These are phyloP conservation scores for Theristus sp. DNA, from an alignment of 2,888 invertebrate genomes.

Conservation along the genomic window DNA sequence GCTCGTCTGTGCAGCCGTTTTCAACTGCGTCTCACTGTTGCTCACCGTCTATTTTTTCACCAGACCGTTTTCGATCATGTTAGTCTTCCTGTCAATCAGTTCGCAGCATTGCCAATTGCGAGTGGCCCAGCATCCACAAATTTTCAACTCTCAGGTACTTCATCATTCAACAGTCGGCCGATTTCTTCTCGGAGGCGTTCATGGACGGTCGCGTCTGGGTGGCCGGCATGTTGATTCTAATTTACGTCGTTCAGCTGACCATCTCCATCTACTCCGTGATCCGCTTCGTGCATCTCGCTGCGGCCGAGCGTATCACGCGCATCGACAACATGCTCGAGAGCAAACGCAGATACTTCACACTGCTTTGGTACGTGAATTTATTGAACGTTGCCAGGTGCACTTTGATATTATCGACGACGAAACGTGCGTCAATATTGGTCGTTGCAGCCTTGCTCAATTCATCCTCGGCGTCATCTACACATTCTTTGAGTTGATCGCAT, in stretches of 20 bases:
- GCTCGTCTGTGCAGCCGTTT: neutral
- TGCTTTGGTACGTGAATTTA: neutral
- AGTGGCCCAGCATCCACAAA: too few relatives aligned
- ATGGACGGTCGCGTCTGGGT: neutral
- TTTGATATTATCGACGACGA: too few relatives aligned
- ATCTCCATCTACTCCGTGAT: neutral
- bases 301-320: neutral
- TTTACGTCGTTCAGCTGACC: neutral
- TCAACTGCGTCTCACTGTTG: conserved; percentile 2
- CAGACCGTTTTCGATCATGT: conserved; percentile 1
- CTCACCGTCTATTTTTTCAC: neutral
- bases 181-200: neutral
- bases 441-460: neutral
- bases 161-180: neutral
- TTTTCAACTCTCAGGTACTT: neutral
- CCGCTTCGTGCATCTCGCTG: neutral
- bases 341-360: neutral
- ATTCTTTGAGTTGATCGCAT: conserved; percentile 2
- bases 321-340: neutral
- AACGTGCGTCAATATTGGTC: too few relatives aligned
- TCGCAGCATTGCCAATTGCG: too few relatives aligned
- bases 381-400: neutral
- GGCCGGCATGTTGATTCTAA: neutral
- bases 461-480: neutral
- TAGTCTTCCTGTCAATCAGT: too few relatives aligned